Evolutionary conservation across 1,140 invertebrate genomes (phyloP).

Genomic region (Grapholita molesta): DNA sequence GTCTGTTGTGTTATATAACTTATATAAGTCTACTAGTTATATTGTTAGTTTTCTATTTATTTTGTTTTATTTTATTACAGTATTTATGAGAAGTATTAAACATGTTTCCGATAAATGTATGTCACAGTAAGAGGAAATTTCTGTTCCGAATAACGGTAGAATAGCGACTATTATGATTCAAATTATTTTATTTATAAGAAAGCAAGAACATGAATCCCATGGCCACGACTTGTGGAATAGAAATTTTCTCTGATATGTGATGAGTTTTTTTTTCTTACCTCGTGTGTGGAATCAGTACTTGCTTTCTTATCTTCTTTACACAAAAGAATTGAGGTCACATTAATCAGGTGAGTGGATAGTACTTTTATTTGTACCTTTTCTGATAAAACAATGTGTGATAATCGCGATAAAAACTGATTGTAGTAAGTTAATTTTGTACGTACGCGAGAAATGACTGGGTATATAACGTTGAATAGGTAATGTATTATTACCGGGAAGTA

Average conservation of each 20-base stretch:
- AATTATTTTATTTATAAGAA: constrained; percentile 51
- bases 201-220: constrained; percentile 58
- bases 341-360: constrained; percentile 53
- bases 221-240: constrained; percentile 67
- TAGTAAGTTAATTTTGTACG: background rate
- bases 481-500: too few relatives aligned
- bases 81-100: constrained; percentile 31
- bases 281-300: constrained; percentile 58
- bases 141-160: constrained; percentile 69
- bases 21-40: constrained; percentile 17
- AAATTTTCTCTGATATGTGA: constrained; percentile 75
- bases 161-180: constrained; percentile 42
- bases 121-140: constrained; percentile 73
- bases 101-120: constrained; percentile 29
- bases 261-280: constrained; percentile 55
- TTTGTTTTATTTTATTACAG: constrained; percentile 27
- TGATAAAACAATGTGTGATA: constrained; percentile 4
- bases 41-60: constrained; percentile 30
- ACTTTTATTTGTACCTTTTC: constrained; percentile 34
- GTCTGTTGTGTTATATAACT: constrained; percentile 35
- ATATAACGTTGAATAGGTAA: too few relatives aligned
- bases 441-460: background rate
- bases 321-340: constrained; percentile 51
- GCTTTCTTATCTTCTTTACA: constrained; percentile 73
- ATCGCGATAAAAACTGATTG: constrained; percentile 8